These are phyloP conservation scores for Gopherus evgoodei DNA, from an alignment of 2,113 vertebrate genomes.

Conservation along the genomic window DNA sequence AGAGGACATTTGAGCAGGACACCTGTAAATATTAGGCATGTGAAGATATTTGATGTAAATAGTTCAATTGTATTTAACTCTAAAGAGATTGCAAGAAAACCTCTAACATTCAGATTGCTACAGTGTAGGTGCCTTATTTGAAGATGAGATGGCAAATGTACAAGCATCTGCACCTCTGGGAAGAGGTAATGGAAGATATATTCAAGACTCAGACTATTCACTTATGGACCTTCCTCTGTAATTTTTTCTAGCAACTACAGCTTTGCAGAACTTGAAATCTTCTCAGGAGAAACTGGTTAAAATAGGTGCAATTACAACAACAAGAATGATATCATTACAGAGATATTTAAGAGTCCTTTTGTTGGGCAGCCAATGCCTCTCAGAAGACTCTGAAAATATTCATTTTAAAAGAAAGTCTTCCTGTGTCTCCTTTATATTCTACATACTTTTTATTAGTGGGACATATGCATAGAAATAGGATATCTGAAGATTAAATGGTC, in stretches of 20 bases:
- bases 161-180: neutral
- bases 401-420: neutral
- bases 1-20: neutral
- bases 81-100: neutral
- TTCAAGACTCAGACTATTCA: neutral
- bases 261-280: neutral
- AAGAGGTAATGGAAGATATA: neutral
- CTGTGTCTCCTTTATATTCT: slow-evolving; percentile 29
- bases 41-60: neutral
- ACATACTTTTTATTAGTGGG: slow-evolving; percentile 47
- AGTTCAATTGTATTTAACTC: neutral
- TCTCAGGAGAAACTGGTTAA: neutral
- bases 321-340: neutral
- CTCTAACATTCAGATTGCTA: neutral
- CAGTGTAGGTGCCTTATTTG: neutral
- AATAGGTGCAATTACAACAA: neutral
- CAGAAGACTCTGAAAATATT: neutral
- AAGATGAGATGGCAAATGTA: neutral
- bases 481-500: slow-evolving; percentile 46
- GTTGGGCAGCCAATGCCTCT: neutral
- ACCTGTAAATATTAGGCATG: slow-evolving; percentile 9
- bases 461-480: slow-evolving; percentile 53
- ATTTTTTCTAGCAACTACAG: neutral
- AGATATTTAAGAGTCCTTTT: neutral
- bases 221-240: neutral